A percentile compares a stretch with the other conserved stretches of the same genome.
These are phyloP conservation scores for Cheilosia grossa DNA, from an alignment of 2,888 invertebrate species.

Conservation along the genomic window DNA sequence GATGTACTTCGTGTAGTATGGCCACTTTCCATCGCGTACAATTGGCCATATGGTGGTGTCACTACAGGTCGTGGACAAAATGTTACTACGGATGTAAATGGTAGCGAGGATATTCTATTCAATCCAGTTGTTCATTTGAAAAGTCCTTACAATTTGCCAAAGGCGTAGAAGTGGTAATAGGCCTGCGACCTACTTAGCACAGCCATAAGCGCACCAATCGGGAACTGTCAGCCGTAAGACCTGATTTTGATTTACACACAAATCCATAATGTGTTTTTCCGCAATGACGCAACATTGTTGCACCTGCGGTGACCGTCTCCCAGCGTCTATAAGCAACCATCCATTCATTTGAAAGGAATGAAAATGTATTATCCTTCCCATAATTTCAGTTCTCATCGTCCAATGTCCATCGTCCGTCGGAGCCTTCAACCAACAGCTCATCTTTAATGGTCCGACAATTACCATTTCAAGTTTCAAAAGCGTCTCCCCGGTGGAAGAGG, in stretches of 20 bases:
- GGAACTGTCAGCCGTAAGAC: too few relatives aligned
- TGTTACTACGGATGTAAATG: too few relatives aligned
- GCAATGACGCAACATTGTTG: constrained; percentile 12
- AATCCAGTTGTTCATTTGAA: too few relatives aligned
- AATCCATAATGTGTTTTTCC: background rate
- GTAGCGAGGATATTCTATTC: too few relatives aligned
- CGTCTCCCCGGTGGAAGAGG: constrained; percentile 8
- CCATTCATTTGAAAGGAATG: constrained; percentile 26
- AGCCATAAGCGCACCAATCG: too few relatives aligned
- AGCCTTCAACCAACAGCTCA: constrained; percentile 35
- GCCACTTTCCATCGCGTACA: too few relatives aligned
- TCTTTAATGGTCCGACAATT: constrained; percentile 68
- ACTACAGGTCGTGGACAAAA: too few relatives aligned
- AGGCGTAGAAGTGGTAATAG: too few relatives aligned
- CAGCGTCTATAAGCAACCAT: constrained; percentile 20
- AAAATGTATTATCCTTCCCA: constrained; percentile 6
- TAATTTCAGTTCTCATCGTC: constrained; percentile 32
- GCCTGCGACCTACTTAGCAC: too few relatives aligned
- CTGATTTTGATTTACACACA: background rate
- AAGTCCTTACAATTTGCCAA: too few relatives aligned
- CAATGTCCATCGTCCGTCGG: background rate
- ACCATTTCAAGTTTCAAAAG: constrained; percentile 44
- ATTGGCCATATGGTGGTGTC: too few relatives aligned
- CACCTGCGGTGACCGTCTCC: constrained; percentile 9
- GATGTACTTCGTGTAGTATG: too few relatives aligned